Evolutionary conservation across 2,888 invertebrate genomes (phyloP).

Genomic region (Drosophila suboccidentalis): DNA sequence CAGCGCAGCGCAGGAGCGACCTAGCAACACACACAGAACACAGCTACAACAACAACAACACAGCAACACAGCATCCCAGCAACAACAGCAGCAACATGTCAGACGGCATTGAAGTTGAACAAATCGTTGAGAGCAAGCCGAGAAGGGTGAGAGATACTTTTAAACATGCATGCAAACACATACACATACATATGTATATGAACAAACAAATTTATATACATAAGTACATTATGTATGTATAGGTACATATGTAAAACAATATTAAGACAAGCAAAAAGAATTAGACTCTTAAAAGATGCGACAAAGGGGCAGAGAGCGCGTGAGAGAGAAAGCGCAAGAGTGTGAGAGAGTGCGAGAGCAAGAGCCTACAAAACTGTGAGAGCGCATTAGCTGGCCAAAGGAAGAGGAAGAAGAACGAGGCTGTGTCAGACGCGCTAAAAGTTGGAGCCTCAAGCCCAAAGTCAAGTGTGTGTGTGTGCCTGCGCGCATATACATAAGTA

Average conservation of each 20-base stretch:
- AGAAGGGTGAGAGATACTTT: conserved; percentile 87
- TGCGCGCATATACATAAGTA: neutral
- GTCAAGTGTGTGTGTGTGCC: conserved; percentile 49
- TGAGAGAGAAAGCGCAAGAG: conserved; percentile 5
- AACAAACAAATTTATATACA: neutral
- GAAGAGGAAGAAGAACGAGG: conserved; percentile 23
- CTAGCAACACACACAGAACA: conserved; percentile 15
- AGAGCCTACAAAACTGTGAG: conserved; percentile 6
- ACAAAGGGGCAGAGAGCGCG: conserved; percentile 30
- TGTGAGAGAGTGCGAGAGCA: conserved; percentile 2
- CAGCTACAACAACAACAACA: conserved; percentile 25
- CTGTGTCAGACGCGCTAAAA: conserved; percentile 35
- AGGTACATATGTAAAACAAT: conserved; percentile 34
- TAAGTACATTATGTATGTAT: conserved; percentile 5
- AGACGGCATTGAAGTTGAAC: conserved; percentile 89
- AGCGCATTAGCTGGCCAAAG: conserved; percentile 21
- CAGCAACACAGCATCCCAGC: conserved; percentile 34
- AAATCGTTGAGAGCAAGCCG: conserved; percentile 87
- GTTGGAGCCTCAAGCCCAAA: conserved; percentile 58
- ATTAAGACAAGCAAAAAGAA: conserved; percentile 58
- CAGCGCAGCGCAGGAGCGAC: conserved; percentile 35
- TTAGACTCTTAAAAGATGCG: conserved; percentile 55
- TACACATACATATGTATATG: neutral
- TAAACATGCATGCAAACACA: conserved; percentile 15
- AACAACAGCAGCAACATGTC: conserved; percentile 76